Evolutionary conservation across 2,888 invertebrate genomes (phyloP), one percentile per base, ranked within the genome.

Genomic region (Plagiodera versicolora): DNA sequence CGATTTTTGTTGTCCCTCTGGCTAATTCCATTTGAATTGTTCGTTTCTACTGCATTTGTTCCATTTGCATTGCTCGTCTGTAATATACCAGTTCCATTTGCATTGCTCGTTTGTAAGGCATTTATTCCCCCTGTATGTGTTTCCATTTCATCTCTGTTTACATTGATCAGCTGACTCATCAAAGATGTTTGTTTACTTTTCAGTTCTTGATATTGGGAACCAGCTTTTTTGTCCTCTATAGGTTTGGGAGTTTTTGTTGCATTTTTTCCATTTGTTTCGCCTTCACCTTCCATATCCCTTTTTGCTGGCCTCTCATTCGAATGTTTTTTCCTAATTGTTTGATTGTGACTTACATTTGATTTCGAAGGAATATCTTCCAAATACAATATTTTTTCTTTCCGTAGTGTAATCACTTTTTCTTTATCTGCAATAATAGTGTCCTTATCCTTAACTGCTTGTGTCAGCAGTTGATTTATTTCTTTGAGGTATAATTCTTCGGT

Each of bases 81-180:
- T n/a, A n/a, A n/a, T n/a, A n/a, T n/a, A n/a, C n/a, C n/a, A n/a
- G n/a, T n/a, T n/a, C n/a, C n/a, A n/a, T n/a, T n/a, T n/a, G n/a
- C 32, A 32, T 32, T 32, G 32, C 11, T 32, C 10, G 32, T 32
- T 32, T 32, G 32, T 24, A 49, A 5, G 24, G 24, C 49, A 49
- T 14, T 49, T n/a, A 11, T 17, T 30, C 28, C 14, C 18, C 24
- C 16, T 50, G 47, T 47, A 17, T 9, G 47, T 5, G 49, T 49
- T 24, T 28, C 49, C 14, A 28, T 49, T 28, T 49, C 28, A 49
- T 49, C 49, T 49, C 49, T 49, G 49, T 49, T 49, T 49, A 49
- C 28, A 28, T 49, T 49, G 14, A 28, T 49, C 49, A 49, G 49
- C 24, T 49, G 49, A 28, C 49, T 49, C 49, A 49, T 49, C 14